phyloP scores from a whole-genome alignment of 2,797 vertebrate genomes.

The Ctenopoma kingsleyae region DNA sequence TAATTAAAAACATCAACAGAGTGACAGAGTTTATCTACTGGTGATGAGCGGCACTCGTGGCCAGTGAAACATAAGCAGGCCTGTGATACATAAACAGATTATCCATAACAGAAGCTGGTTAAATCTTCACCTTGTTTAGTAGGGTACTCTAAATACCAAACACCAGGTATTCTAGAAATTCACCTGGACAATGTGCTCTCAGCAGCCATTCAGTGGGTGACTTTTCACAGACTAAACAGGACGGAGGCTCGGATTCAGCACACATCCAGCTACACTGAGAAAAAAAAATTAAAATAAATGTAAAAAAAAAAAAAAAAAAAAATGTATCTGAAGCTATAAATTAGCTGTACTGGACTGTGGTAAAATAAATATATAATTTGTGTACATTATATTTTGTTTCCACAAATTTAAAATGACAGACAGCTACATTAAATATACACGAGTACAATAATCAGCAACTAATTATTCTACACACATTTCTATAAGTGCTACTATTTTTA shows the following conservation, averaged over 20 bases:
- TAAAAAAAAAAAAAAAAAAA: background rate
- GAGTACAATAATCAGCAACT: background rate
- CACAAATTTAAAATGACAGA: background rate
- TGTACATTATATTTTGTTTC: too few species aligned
- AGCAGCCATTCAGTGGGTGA: slow-evolving; percentile 62
- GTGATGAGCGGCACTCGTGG: background rate
- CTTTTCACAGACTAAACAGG: slow-evolving; percentile 45
- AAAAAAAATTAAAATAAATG: background rate
- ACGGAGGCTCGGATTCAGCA: slow-evolving; percentile 50
- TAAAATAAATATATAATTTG: background rate
- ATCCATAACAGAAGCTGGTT: background rate
- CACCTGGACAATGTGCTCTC: slow-evolving; percentile 72
- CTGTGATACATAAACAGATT: background rate
- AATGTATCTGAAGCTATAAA: background rate
- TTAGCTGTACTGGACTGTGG: background rate
- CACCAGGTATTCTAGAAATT: slow-evolving; percentile 74
- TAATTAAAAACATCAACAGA: background rate
- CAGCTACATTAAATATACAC: background rate
- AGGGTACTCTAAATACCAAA: slow-evolving; percentile 9
- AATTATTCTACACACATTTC: background rate
- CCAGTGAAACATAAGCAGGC: background rate
- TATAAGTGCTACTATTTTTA: background rate
- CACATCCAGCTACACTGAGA: slow-evolving; percentile 3
- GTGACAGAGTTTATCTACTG: slow-evolving; percentile 3
- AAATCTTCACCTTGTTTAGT: slow-evolving; percentile 8